Evolutionary conservation across 2,888 invertebrate genomes (phyloP).

Genomic region (Limnephilus rhombicus): DNA sequence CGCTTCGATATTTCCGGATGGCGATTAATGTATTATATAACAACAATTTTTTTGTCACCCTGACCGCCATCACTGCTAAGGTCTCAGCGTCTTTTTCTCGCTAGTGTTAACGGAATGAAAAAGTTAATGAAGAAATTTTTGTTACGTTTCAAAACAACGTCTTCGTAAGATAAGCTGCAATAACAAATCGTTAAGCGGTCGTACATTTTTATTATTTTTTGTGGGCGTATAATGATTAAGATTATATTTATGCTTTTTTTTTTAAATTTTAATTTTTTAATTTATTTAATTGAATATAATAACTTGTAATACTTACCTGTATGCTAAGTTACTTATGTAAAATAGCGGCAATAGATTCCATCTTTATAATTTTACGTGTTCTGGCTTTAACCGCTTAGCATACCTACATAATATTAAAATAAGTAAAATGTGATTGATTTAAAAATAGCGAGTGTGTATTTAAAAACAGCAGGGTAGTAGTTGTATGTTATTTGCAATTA

Average conservation of each 20-base stretch:
- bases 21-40: not conserved
- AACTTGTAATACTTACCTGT: too few relatives aligned
- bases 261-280: too few relatives aligned
- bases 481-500: not conserved
- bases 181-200: not conserved
- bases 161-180: not conserved
- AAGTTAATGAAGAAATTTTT: not conserved
- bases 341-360: not conserved
- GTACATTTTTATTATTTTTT: not conserved
- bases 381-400: not conserved
- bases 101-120: not conserved
- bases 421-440: not conserved
- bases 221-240: not conserved
- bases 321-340: not conserved
- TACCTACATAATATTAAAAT: not conserved
- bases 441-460: not conserved
- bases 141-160: not conserved
- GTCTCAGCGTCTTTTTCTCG: not conserved
- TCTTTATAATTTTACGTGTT: not conserved
- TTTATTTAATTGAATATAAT: too few relatives aligned
- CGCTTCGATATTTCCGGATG: conserved; percentile 2
- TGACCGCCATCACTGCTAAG: conserved; percentile 28
- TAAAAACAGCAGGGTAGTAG: not conserved
- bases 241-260: not conserved
- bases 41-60: not conserved